phyloP scores from a whole-genome alignment of 2,113 vertebrate species.

The Jaculus jaculus region DNA sequence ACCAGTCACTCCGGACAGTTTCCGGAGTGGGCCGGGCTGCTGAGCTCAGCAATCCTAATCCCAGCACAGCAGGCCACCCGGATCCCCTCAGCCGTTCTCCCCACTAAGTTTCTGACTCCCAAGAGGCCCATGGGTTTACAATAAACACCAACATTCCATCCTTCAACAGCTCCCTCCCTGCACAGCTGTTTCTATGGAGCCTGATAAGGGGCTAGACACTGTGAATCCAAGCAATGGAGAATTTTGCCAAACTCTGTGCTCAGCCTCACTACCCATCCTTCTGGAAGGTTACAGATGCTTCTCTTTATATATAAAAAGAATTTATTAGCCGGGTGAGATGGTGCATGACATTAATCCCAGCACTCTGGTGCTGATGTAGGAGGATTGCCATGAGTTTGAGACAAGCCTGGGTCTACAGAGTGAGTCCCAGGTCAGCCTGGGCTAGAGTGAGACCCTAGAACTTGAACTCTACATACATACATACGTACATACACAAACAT shows the following conservation, averaged over 20 bases:
- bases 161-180: neutral
- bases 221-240: neutral
- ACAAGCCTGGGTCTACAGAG: no score
- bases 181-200: neutral
- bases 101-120: neutral
- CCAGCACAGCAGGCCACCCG: neutral
- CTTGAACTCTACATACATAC: no score
- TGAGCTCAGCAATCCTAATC: neutral
- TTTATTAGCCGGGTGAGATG: no score
- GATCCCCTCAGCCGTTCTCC: neutral
- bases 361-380: no score
- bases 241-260: neutral
- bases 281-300: neutral
- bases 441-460: no score
- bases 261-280: neutral
- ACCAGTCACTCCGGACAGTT: neutral
- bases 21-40: neutral
- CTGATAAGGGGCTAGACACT: neutral
- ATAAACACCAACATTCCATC: neutral
- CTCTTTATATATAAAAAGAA: no score
- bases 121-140: neutral
- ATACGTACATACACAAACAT: no score
- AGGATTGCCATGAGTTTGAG: no score
- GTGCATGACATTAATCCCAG: no score
- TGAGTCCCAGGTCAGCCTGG: no score